Evolutionary conservation across 1,140 invertebrate genomes (phyloP).

Genomic region (Drosophila parabipectinata): DNA sequence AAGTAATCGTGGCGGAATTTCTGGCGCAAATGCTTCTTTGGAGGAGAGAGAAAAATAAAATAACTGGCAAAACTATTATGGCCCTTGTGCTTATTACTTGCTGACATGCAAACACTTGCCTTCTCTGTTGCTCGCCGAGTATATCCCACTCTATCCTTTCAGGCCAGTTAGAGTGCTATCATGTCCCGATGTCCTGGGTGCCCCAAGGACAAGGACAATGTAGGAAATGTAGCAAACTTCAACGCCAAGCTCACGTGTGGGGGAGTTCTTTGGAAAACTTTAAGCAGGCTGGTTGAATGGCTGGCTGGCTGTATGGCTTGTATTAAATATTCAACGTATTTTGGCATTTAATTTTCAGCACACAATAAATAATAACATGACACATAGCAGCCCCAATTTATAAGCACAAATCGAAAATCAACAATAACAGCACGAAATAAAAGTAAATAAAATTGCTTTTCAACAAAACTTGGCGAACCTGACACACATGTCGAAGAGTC

Average conservation of each 20-base stretch:
- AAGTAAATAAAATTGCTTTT: conserved; percentile 83
- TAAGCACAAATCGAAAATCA: conserved; percentile 63
- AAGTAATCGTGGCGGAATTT: conserved; percentile 65
- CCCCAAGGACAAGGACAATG: conserved; percentile 77
- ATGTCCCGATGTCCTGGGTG: conserved; percentile 31
- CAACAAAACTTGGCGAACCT: conserved; percentile 78
- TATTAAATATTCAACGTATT: conserved; percentile 79
- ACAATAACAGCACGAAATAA: conserved; percentile 32
- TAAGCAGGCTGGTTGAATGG: conserved; percentile 23
- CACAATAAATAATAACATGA: conserved; percentile 81
- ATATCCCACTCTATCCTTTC: conserved; percentile 12
- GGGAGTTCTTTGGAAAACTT: conserved; percentile 32
- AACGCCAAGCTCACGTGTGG: conserved; percentile 44
- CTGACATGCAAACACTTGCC: conserved; percentile 80
- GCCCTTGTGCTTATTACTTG: conserved; percentile 81
- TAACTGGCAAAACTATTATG: conserved; percentile 81
- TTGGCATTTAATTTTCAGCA: conserved; percentile 79
- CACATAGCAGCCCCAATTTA: conserved; percentile 63
- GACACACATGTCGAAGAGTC: conserved; percentile 79
- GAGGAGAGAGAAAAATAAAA: conserved; percentile 50
- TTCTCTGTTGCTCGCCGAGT: conserved; percentile 27
- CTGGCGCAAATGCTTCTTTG: conserved; percentile 40
- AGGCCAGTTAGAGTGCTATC: conserved; percentile 39
- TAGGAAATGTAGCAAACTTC: conserved; percentile 44
- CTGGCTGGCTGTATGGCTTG: not conserved